Evolutionary conservation across 1,140 invertebrate species (phyloP).

Genomic region (Cherax quadricarinatus): DNA sequence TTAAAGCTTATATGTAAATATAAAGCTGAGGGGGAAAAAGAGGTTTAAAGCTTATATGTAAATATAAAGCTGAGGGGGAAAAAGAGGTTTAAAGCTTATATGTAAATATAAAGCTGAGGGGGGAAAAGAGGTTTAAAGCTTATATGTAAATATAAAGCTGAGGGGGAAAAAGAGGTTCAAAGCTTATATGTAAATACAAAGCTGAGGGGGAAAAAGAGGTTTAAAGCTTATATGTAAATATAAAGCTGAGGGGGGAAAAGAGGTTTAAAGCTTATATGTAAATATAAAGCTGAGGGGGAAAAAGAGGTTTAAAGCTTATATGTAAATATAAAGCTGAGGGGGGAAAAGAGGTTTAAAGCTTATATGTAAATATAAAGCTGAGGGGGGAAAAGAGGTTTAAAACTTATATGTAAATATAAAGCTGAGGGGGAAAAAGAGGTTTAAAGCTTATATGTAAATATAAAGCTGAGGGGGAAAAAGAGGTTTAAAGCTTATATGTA

Average conservation of each 20-base stretch:
- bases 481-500: background rate
- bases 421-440: too few relatives aligned
- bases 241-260: too few relatives aligned
- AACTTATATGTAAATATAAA: conserved; percentile 4
- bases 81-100: background rate
- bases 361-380: conserved; percentile 16
- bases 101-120: too few relatives aligned
- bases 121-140: background rate
- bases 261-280: background rate
- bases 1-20: too few relatives aligned
- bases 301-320: background rate
- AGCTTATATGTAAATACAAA: conserved; percentile 3
- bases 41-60: background rate
- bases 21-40: too few relatives aligned
- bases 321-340: too few relatives aligned
- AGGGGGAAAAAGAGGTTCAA: background rate
- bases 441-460: conserved; percentile 11
- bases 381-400: background rate
- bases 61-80: too few relatives aligned
- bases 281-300: too few relatives aligned
- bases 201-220: too few relatives aligned
- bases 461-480: too few relatives aligned
- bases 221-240: conserved; percentile 11
- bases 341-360: background rate
- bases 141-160: conserved; percentile 16